Conservation (phyloP, 2,113 vertebrate genomes). For the Athene cunicularia region DNA sequence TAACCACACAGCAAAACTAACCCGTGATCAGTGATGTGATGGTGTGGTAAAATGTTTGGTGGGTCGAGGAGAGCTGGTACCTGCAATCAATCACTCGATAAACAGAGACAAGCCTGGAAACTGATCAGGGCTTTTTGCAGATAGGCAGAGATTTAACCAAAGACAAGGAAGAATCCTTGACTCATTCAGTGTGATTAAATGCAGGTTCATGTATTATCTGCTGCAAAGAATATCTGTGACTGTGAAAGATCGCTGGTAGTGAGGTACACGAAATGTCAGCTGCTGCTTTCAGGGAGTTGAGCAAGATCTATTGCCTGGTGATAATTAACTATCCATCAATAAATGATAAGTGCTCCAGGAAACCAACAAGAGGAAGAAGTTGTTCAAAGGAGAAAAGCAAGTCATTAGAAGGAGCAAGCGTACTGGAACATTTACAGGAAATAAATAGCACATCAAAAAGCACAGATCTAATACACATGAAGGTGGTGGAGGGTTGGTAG, state of each 20-base stretch:
- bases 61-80: not conserved
- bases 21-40: not conserved
- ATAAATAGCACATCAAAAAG: conserved; percentile 27
- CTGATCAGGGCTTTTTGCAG: not conserved
- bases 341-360: conserved; percentile 42
- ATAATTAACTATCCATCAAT: conserved; percentile 64
- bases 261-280: conserved; percentile 11
- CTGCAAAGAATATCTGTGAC: conserved; percentile 4
- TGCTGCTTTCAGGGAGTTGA: conserved; percentile 35
- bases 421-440: conserved; percentile 34
- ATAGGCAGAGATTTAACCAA: conserved; percentile 32
- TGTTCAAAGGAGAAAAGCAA: conserved; percentile 53
- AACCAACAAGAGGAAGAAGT: conserved; percentile 38
- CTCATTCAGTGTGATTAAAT: not conserved
- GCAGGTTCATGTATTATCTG: conserved; percentile 27
- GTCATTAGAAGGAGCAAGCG: conserved; percentile 26
- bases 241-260: not conserved
- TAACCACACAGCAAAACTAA: not conserved
- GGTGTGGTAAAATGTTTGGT: not conserved
- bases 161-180: conserved; percentile 15
- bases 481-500: not conserved
- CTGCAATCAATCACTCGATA: conserved; percentile 32
- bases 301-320: conserved; percentile 48
- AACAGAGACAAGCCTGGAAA: not conserved
- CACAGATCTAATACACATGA: conserved; percentile 1